Percentiles rank a stretch among this genome's conserved stretches.
Evolutionary conservation across 2,888 invertebrate species (phyloP).

Genomic region (Ditylenchus weischeri): DNA sequence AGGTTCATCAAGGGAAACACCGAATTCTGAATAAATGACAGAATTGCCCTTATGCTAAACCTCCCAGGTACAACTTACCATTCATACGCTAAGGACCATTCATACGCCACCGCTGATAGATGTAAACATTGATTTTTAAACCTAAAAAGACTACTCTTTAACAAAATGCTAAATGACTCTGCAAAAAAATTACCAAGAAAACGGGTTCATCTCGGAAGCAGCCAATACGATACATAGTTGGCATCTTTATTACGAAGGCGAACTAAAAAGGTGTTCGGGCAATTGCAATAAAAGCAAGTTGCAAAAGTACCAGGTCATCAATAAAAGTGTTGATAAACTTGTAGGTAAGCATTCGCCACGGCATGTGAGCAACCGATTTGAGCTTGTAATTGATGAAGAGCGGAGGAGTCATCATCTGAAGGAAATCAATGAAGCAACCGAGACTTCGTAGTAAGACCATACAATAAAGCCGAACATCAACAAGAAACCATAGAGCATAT

Average conservation of each 20-base stretch:
- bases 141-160: constrained; percentile 33
- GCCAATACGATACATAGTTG: constrained; percentile 90
- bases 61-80: no score
- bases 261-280: constrained; percentile 71
- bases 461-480: constrained; percentile 97
- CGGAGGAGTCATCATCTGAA: constrained; percentile 38
- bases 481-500: no score
- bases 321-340: constrained; percentile 64
- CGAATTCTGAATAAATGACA: constrained; percentile 67
- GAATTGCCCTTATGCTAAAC: no score
- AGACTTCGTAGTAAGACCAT: constrained; percentile 90
- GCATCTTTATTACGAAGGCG: constrained; percentile 99
- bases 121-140: no score
- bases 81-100: no score
- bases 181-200: constrained; percentile 70
- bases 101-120: constrained; percentile 94
- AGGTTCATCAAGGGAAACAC: no score
- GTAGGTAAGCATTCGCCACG: constrained; percentile 99
- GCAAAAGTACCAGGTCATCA: constrained; percentile 63
- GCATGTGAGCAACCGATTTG: constrained; percentile 96
- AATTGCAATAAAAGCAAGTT: no score
- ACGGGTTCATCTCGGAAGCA: constrained; percentile 98
- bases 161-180: neutral
- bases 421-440: neutral
- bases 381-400: constrained; percentile 98